Evolutionary conservation across 2,888 invertebrate genomes (phyloP), one percentile per base, ranked within the genome.

Genomic region (Ophion obscuratus): DNA sequence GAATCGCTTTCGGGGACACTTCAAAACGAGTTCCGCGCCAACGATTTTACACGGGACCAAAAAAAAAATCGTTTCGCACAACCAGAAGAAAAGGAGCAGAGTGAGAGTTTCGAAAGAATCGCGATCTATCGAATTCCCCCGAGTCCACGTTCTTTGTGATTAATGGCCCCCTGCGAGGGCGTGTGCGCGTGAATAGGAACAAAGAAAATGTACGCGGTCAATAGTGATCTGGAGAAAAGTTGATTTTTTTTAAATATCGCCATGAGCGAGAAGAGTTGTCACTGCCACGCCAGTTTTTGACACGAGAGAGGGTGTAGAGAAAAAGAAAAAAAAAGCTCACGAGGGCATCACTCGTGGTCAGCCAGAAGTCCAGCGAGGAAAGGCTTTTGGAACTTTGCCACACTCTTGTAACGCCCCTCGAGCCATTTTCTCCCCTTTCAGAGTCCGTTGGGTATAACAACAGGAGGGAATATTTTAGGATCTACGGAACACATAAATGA

Each of bases 361-460:
- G 62, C 47, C n/a, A 7, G 40, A 36, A 61, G 7, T n/a, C 57
- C 57, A 66, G 59, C 20, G 40, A 75, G 62, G 75, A 76, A 70
- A 76, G 31, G 31, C 61, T 66, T 73, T 81, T 77, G 81, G 71
- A 84, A 81, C 67, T 81, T 84, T 77, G 77, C 77, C 84, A 84
- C 67, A 73, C 53, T 81, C 77, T 77, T 76, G 47, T 11, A 73
- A 61, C 47, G 17, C 67, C 73, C 76, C 66, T 47, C 75, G 71
- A 80, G 71, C 76, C 11, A 31, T 67, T 80, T 76, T 53, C 74
- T 76, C 17, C 24, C 31, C 47, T 66, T 76, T 66, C 57, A 31
- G 44, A 53, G 24, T 66, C 59, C 70, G 14, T 31, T 73, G 62
- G 73, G 53, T 17, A 31, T 24, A 66, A 27, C 59, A 67, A 44